phyloP scores from a whole-genome alignment of 2,888 invertebrate genomes.

The Leptarthrus brevirostris region DNA sequence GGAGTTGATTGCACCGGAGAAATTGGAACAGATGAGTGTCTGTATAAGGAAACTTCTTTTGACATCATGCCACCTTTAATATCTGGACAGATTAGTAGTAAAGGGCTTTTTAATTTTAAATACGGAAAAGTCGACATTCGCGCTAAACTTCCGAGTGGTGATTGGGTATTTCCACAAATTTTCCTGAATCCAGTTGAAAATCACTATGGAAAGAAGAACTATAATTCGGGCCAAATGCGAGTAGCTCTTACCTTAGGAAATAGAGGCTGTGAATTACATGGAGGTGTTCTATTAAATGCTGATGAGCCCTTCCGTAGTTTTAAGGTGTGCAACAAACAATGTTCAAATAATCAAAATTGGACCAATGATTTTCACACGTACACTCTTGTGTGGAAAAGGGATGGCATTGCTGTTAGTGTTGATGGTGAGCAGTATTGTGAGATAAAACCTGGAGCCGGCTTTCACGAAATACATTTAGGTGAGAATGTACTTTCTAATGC shows the following conservation, averaged over 20 bases:
- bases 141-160: conserved; percentile 79
- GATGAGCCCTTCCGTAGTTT: conserved; percentile 59
- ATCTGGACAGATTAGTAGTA: conserved; percentile 74
- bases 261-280: conserved; percentile 57
- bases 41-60: conserved; percentile 52
- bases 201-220: conserved; percentile 70
- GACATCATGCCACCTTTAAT: conserved; percentile 76
- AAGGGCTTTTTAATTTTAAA: conserved; percentile 73
- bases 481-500: conserved; percentile 64
- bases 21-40: conserved; percentile 59
- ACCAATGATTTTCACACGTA: conserved; percentile 76
- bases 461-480: conserved; percentile 55
- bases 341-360: conserved; percentile 54
- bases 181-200: conserved; percentile 74
- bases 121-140: conserved; percentile 77
- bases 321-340: conserved; percentile 58
- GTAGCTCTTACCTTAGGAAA: conserved; percentile 75
- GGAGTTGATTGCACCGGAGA: conserved; percentile 61
- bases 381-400: conserved; percentile 73
- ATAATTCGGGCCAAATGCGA: conserved; percentile 77
- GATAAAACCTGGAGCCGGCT: conserved; percentile 59
- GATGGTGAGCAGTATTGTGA: conserved; percentile 71
- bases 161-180: conserved; percentile 81
- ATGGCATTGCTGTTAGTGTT: conserved; percentile 63
- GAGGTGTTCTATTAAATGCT: conserved; percentile 60